phyloP scores from a whole-genome alignment of 2,797 vertebrate genomes.

The Neopelma chrysocephalum region DNA sequence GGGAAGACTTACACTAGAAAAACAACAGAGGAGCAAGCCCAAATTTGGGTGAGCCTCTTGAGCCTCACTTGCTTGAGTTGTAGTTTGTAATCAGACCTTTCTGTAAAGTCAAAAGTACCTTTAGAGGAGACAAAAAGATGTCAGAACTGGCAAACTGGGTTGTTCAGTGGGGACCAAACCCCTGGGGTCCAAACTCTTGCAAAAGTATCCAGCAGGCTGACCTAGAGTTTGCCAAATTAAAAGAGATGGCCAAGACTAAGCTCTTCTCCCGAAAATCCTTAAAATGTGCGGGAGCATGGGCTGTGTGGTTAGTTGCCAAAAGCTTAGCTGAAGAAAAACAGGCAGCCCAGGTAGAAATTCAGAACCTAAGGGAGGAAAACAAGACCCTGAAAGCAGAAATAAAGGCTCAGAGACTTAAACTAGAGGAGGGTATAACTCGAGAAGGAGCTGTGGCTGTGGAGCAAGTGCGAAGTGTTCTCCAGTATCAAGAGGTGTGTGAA shows the following conservation, averaged over 20 bases:
- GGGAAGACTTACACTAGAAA: background rate
- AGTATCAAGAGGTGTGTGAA: slow-evolving; percentile 34
- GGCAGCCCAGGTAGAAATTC: slow-evolving; percentile 24
- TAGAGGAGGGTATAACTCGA: background rate
- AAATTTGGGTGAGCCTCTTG: background rate
- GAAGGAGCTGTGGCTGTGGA: background rate
- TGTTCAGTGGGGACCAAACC: slow-evolving; percentile 53
- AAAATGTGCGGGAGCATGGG: slow-evolving; percentile 46
- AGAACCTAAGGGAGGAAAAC: slow-evolving; percentile 32
- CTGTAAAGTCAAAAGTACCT: background rate
- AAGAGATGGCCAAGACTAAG: slow-evolving; percentile 11
- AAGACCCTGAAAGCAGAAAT: slow-evolving; percentile 33
- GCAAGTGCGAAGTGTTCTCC: background rate
- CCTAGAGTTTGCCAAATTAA: slow-evolving; percentile 40
- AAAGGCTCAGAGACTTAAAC: slow-evolving; percentile 3
- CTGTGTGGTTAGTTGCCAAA: slow-evolving; percentile 43
- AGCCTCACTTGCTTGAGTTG: background rate
- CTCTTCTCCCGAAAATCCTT: slow-evolving; percentile 46
- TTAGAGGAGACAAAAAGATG: background rate
- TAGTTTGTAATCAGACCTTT: background rate
- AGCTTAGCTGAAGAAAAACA: slow-evolving; percentile 40
- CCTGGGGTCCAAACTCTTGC: slow-evolving; percentile 40
- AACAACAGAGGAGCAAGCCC: background rate
- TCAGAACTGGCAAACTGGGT: slow-evolving; percentile 52
- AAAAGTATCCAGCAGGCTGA: slow-evolving; percentile 58